phyloP scores from a whole-genome alignment of 2,113 vertebrate genomes.

The Antechinus stuartii region DNA sequence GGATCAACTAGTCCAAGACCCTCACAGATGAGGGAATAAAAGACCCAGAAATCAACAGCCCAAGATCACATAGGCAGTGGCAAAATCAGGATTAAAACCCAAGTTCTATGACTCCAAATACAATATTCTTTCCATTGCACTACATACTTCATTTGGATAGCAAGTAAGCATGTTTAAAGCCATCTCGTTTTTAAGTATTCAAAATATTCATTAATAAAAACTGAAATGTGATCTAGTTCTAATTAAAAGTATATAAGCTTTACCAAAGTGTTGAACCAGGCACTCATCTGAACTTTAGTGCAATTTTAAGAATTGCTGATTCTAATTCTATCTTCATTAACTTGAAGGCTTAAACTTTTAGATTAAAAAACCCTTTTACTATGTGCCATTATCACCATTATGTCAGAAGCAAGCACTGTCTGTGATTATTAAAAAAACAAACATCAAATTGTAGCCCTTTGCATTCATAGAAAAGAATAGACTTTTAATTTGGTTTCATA shows the following conservation, averaged over 20 bases:
- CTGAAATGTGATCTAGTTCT: neutral
- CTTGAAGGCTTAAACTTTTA: neutral
- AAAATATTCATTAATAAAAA: neutral
- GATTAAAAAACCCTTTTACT: neutral
- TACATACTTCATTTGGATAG: neutral
- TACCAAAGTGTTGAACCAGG: neutral
- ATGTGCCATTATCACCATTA: neutral
- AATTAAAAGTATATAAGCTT: neutral
- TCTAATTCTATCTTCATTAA: neutral
- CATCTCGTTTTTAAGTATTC: neutral
- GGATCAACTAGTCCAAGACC: neutral
- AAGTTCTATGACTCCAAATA: neutral
- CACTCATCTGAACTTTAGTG: neutral
- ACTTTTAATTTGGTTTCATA: neutral
- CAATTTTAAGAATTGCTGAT: neutral
- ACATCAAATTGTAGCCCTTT: neutral
- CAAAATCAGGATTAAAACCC: neutral
- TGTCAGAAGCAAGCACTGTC: neutral
- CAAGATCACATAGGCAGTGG: neutral
- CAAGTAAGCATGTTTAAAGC: neutral
- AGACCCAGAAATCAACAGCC: neutral
- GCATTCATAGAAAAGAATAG: neutral
- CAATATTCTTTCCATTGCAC: neutral
- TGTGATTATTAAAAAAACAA: neutral
- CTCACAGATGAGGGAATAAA: neutral